Base-by-base conservation (phyloP, 1,140 invertebrate species). In the Hestina assimilis region DNA sequence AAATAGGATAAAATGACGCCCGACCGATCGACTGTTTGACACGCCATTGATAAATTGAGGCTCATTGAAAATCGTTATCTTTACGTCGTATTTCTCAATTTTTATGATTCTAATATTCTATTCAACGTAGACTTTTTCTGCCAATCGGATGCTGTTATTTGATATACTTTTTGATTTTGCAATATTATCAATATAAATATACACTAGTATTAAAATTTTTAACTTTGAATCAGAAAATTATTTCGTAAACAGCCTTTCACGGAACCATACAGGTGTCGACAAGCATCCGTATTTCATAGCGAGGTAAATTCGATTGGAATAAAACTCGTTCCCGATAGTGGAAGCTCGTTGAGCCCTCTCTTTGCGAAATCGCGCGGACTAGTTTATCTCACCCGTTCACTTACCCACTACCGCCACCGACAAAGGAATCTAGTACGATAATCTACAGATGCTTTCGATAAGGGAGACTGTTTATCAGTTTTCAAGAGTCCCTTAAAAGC, bases 1-100 rank as follows among this genome's bases (percentile, higher is more conserved):
- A 86, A 87, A 87, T 87, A 87, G 79, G 81, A 82, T 87, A 87
- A 86, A 84, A 87, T 84, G 81, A 86, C 76, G 78, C 79, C 80
- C 78, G 66, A 59, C 69, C 78, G 78, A 82, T 85, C 82, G 81
- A 77, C 77, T 87, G 82, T 75, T 83, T 82, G 84, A 87, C 79
- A 73, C 73, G 73, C 74, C 71, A 85, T 87, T 87, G 84, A 87
- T 87, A 84, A 85, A 87, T 87, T 85, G 80, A 77, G 73, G 66
- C 72, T 75, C 74, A 80, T 87, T 85, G 74, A 77, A 71, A 70
- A 69, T 72, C 68, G 63, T 77, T 79, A 69, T 71, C 66, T 71
- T 71, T 72, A 65, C 65, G 60, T 66, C 52, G 71, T 56, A 40
- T 43, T 63, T 69, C 79, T 66, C 23, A 46, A 17, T 55, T 72